These are phyloP conservation scores for Netelia virgata DNA, from an alignment of 2,888 invertebrate genomes.

Conservation along the genomic window DNA sequence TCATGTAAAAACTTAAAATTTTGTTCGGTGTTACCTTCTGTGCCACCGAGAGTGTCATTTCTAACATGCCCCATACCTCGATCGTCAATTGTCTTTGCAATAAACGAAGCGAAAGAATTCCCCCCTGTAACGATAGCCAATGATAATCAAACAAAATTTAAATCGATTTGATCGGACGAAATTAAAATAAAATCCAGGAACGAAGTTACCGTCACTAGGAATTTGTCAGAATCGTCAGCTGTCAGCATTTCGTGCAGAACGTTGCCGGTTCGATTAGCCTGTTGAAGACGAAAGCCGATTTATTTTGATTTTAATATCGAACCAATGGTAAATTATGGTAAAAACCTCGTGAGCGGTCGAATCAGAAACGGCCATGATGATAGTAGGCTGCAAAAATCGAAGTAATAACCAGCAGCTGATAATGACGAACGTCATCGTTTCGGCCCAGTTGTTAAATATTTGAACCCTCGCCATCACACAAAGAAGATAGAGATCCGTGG, in stretches of 20 bases:
- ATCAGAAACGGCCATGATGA: slow-evolving; percentile 55
- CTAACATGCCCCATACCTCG: slow-evolving; percentile 56
- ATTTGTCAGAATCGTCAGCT: too few relatives aligned
- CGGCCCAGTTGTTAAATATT: background rate
- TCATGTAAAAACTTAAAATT: background rate
- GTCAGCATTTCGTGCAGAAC: slow-evolving; percentile 57
- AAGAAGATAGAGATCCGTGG: slow-evolving; percentile 61
- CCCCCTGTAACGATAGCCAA: slow-evolving; percentile 25
- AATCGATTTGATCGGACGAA: background rate
- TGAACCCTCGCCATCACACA: slow-evolving; percentile 34
- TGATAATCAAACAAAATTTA: background rate
- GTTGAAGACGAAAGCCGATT: background rate
- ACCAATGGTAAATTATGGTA: background rate
- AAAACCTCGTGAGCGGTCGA: slow-evolving; percentile 61
- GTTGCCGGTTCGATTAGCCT: slow-evolving; percentile 66
- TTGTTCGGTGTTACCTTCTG: slow-evolving; percentile 31
- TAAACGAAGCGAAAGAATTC: slow-evolving; percentile 59
- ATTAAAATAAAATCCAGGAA: background rate
- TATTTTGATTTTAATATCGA: background rate
- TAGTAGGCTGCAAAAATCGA: slow-evolving; percentile 39
- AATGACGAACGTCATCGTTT: slow-evolving; percentile 1
- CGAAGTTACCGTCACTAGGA: background rate
- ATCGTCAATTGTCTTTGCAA: slow-evolving; percentile 54
- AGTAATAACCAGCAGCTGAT: slow-evolving; percentile 48
- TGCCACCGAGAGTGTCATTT: slow-evolving; percentile 43